Percentiles rank a stretch among this genome's conserved stretches.
Conservation (phyloP, 2,113 vertebrate species). For the Sinocyclocheilus anophthalmus region DNA sequence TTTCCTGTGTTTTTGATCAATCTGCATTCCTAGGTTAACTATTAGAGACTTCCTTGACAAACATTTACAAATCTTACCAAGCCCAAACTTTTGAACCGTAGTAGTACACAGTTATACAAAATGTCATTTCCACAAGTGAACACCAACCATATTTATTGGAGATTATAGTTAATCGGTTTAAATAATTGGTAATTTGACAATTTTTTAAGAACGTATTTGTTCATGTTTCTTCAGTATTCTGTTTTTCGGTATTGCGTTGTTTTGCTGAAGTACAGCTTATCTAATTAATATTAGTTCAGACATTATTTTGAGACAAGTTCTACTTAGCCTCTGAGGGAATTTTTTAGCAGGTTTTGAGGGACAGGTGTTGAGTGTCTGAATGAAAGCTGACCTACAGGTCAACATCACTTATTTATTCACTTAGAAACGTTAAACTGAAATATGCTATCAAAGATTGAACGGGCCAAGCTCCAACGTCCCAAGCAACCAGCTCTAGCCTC, state of each 20-base stretch:
- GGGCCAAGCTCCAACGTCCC: not conserved
- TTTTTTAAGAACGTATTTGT: not conserved
- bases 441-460: not conserved
- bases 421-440: not conserved
- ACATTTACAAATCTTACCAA: too few relatives aligned
- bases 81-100: too few relatives aligned
- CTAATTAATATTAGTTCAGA: not conserved
- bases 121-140: not conserved
- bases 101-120: not conserved
- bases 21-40: too few relatives aligned
- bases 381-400: not conserved
- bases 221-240: not conserved
- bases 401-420: not conserved
- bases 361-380: not conserved
- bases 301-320: conserved; percentile 4
- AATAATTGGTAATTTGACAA: not conserved
- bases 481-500: not conserved
- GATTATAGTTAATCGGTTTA: not conserved
- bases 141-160: not conserved
- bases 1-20: too few relatives aligned
- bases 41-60: not conserved
- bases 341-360: not conserved
- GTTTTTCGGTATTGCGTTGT: not conserved
- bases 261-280: not conserved
- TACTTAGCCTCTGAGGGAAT: not conserved